Conservation (phyloP, 92 coral and sea anemone genomes). For the Epizoanthus illoricatus region DNA sequence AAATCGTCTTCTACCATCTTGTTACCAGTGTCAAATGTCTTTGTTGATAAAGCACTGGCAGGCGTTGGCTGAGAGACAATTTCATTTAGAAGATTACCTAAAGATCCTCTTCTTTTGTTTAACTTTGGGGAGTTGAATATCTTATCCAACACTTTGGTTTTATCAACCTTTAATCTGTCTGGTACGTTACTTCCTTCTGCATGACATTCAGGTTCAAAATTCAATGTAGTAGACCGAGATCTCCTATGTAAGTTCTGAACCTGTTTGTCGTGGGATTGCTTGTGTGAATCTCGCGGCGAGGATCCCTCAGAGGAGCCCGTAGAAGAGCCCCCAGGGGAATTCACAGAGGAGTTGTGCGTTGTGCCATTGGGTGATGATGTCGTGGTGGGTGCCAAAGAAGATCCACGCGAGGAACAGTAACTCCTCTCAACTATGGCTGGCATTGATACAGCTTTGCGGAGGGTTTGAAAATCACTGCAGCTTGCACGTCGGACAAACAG, state of each 20-base stretch:
- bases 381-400: background rate
- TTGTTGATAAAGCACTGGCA: background rate
- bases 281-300: no score
- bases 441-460: background rate
- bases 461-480: background rate
- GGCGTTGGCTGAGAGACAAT: background rate
- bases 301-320: background rate
- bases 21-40: background rate
- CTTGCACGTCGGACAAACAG: constrained; percentile 4
- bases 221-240: no score
- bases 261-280: no score
- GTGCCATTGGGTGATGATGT: background rate
- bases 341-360: background rate
- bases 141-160: constrained; percentile 4
- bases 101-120: background rate
- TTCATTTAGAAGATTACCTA: background rate
- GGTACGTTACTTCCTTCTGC: no score
- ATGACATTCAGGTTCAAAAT: no score
- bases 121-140: background rate
- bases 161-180: background rate
- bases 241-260: no score
- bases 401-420: background rate
- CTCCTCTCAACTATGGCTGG: background rate
- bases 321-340: background rate
- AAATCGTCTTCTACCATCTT: background rate